phyloP scores from a whole-genome alignment of 2,797 vertebrate species.

The Leuciscus waleckii region DNA sequence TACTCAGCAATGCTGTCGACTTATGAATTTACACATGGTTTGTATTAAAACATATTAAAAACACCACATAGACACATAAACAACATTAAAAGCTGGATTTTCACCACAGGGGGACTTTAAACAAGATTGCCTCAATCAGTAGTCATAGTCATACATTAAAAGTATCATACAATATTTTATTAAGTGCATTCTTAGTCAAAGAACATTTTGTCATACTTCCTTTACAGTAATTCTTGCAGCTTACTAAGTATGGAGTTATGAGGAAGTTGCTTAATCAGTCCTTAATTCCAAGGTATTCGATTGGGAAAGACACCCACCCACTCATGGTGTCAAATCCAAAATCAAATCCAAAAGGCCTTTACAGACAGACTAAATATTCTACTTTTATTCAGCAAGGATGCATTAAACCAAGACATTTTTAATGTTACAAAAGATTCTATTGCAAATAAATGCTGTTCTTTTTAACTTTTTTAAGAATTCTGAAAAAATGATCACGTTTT shows the following conservation, averaged over 20 bases:
- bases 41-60: no score
- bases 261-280: constrained; percentile 18
- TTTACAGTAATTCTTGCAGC: neutral
- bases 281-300: neutral
- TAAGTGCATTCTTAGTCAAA: no score
- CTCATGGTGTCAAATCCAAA: neutral
- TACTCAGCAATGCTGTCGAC: no score
- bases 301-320: constrained; percentile 2
- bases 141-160: no score
- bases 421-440: neutral
- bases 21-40: no score
- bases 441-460: neutral
- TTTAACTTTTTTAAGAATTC: no score
- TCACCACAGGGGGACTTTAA: no score
- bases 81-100: no score
- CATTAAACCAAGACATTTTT: neutral
- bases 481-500: no score
- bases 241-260: neutral
- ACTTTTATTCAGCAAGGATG: neutral
- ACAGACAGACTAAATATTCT: neutral
- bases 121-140: no score
- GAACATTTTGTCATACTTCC: neutral
- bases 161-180: no score
- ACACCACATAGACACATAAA: no score
- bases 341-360: neutral